Evolutionary conservation across 2,113 vertebrate species (phyloP).

Genomic region (Pagrus major): DNA sequence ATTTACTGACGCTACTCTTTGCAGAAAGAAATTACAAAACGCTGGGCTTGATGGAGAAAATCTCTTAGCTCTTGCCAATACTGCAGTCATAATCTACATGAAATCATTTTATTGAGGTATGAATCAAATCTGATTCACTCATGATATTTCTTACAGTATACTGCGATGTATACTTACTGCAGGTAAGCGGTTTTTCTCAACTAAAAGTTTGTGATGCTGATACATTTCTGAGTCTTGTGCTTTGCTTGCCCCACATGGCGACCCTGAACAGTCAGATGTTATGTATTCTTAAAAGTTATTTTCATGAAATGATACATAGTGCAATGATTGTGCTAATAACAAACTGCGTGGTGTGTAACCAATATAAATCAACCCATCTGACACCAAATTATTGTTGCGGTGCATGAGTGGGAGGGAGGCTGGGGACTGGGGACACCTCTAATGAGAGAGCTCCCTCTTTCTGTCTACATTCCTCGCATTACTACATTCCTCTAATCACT

Average conservation of each 20-base stretch:
- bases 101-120: neutral
- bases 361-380: neutral
- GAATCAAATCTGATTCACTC: too few species aligned
- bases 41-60: neutral
- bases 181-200: neutral
- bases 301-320: neutral
- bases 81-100: neutral
- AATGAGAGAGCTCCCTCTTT: conserved; percentile 55
- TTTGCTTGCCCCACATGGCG: neutral
- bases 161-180: neutral
- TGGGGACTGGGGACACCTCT: conserved; percentile 39
- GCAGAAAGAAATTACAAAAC: neutral
- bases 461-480: conserved; percentile 75
- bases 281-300: neutral
- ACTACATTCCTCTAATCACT: conserved; percentile 64
- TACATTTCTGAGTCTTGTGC: neutral
- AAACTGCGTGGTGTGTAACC: neutral
- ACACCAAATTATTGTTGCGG: neutral
- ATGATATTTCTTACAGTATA: too few species aligned
- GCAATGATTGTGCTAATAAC: neutral
- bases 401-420: neutral
- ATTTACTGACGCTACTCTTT: neutral
- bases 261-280: neutral
- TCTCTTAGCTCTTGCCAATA: neutral
- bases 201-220: neutral